A percentile compares a stretch with the other conserved stretches of the same genome.
These are phyloP conservation scores for Oreochromis grahami DNA, from an alignment of 2,797 vertebrate species.

Conservation along the genomic window DNA sequence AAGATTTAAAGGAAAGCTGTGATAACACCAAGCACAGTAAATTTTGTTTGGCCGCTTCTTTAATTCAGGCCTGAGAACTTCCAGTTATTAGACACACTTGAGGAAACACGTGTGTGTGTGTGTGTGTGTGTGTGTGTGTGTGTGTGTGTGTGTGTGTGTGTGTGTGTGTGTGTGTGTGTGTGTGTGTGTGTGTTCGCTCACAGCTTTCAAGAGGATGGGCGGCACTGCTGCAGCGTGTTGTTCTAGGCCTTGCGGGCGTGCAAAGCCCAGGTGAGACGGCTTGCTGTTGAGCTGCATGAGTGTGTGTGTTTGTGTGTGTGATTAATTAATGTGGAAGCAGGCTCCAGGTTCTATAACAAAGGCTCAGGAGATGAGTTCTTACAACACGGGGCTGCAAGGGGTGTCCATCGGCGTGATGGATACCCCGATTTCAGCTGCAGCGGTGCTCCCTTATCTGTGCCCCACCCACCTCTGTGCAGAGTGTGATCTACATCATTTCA, in stretches of 20 bases:
- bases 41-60: not conserved
- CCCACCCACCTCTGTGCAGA: constrained; percentile 21
- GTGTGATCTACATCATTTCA: constrained; percentile 36
- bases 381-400: not conserved
- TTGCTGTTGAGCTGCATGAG: not conserved
- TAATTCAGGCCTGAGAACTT: not conserved
- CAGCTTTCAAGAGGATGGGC: not conserved
- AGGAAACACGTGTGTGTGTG: not conserved
- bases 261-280: not conserved
- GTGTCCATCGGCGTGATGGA: not conserved
- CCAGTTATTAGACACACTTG: not conserved
- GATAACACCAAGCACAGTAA: not conserved
- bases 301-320: not conserved
- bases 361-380: not conserved
- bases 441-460: constrained; percentile 11
- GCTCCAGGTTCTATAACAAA: constrained; percentile 13
- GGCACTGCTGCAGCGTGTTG: not conserved
- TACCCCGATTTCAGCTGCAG: constrained; percentile 16
- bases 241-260: not conserved
- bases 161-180: not conserved
- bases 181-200: not conserved
- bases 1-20: not conserved
- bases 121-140: not conserved
- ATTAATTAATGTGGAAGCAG: constrained; percentile 41
- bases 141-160: not conserved